Conservation (phyloP, 1,140 invertebrate genomes). For the Ceratoteleas bidentatus region DNA sequence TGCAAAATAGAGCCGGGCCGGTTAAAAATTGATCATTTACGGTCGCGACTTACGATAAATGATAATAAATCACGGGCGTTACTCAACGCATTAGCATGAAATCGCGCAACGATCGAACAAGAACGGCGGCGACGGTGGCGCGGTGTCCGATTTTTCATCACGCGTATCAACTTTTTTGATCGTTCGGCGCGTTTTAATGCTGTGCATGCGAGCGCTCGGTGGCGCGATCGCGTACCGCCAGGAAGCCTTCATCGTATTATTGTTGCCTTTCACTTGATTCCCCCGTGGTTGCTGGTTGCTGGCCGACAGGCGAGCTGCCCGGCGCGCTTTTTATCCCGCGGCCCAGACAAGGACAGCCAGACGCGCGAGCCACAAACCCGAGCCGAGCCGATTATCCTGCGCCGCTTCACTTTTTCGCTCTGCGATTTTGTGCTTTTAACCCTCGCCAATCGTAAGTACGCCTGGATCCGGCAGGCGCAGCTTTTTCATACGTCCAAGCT, state of each 20-base stretch:
- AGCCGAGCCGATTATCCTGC: slow-evolving; percentile 5
- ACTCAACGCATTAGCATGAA: slow-evolving; percentile 57
- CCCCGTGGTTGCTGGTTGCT: slow-evolving; percentile 24
- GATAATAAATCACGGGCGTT: slow-evolving; percentile 58
- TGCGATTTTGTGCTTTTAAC: slow-evolving; percentile 17
- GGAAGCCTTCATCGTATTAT: slow-evolving; percentile 71
- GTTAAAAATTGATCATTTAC: slow-evolving; percentile 39
- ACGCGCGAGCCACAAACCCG: slow-evolving; percentile 34
- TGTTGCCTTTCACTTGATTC: slow-evolving; percentile 77
- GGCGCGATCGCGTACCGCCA: slow-evolving; percentile 42
- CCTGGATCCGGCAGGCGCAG: no score
- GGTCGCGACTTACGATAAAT: slow-evolving; percentile 36
- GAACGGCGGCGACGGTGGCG: slow-evolving; percentile 10
- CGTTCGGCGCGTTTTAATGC: slow-evolving; percentile 24
- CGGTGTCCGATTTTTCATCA: slow-evolving; percentile 48
- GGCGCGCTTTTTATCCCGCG: slow-evolving; percentile 35
- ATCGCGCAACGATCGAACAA: slow-evolving; percentile 49
- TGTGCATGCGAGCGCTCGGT: slow-evolving; percentile 3
- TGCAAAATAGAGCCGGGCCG: slow-evolving; percentile 21
- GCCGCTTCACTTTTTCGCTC: slow-evolving; percentile 10
- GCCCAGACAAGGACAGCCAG: slow-evolving; percentile 5
- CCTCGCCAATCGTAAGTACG: background rate
- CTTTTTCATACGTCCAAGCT: no score
- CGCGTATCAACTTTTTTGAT: slow-evolving; percentile 57
- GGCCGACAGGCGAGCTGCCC: slow-evolving; percentile 31